Evolutionary conservation across 2,888 invertebrate genomes (phyloP), one percentile per base, ranked within the genome.

Genomic region (Creontiades dilutus): DNA sequence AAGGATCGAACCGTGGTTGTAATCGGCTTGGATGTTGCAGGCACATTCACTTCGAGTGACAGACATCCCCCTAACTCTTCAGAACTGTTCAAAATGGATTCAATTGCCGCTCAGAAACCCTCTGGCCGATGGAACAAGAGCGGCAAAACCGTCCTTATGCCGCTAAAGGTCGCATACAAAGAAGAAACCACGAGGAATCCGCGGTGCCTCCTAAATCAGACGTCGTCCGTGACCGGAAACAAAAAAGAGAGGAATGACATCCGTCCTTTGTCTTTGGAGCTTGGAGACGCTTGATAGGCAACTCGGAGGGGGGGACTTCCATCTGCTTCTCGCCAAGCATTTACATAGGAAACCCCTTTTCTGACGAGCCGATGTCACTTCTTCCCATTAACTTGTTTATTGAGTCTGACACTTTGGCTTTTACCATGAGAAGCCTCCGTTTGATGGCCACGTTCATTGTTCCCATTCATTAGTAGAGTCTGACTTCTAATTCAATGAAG

Each of bases 231-330:
- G 89, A 89, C 89, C 82, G 84, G 89, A 84, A 89, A 82, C 82
- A 75, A 89, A 89, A 89, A 89, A 84, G 84, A 82, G 89, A 81
- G 46, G 89, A 89, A 89, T 84, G 89, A 89, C 89, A 89, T 89
- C 89, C 89, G 82, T 84, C 89, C 89, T 84, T 89, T 89, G 82
- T 82, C 48, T 84, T 47, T 68, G 9, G 78, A 78, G 46, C 28
- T 37, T 55, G 47, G 52, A 82, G 89, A 75, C 68, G 82, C 48
- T 68, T 89, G 82, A 89, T 82, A 82, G 37, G 85, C 37, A 61
- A 57, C 28, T 28, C 55, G 61, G 85, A 82, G 82, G 52, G 37
- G n/a, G 75, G 23, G 75, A 68, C 86, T 86, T 86, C 86, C 86
- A 86, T 86, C 86, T 47, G 86, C 75, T 55, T 57, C 86, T 86